These are phyloP conservation scores for Parotocinclus haroldoi DNA, from an alignment of 2,797 vertebrate species.

Conservation along the genomic window DNA sequence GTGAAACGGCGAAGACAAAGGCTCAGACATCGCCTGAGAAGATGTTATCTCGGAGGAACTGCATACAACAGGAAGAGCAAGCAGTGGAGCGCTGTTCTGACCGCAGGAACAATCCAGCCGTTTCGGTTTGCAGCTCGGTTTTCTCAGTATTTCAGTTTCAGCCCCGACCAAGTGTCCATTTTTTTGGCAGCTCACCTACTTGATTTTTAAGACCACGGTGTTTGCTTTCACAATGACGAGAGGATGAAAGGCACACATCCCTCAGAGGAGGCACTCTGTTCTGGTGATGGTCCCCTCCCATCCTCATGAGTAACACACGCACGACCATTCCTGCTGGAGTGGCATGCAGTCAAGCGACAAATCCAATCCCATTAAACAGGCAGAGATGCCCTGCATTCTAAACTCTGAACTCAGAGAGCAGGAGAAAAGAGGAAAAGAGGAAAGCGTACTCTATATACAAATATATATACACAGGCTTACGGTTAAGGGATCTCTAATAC, in stretches of 20 bases:
- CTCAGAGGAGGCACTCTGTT: background rate
- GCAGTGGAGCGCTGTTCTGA: too few species aligned
- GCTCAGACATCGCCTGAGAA: too few species aligned
- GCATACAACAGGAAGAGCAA: too few species aligned
- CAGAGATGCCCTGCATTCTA: slow-evolving; percentile 9
- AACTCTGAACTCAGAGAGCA: slow-evolving; percentile 13
- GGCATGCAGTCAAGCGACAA: slow-evolving; percentile 29
- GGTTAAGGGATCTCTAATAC: too few species aligned
- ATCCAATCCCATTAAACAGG: slow-evolving; percentile 22
- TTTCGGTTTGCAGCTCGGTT: too few species aligned
- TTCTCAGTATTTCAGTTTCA: too few species aligned
- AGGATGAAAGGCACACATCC: background rate
- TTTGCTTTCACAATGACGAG: background rate
- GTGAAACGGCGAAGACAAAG: too few species aligned
- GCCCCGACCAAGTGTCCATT: too few species aligned
- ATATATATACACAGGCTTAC: too few species aligned
- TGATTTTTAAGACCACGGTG: background rate
- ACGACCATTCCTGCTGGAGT: slow-evolving; percentile 22
- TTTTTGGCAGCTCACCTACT: background rate
- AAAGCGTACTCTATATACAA: too few species aligned
- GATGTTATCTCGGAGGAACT: too few species aligned
- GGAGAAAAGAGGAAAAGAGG: slow-evolving; percentile 1
- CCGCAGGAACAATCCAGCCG: too few species aligned
- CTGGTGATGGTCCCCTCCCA: slow-evolving; percentile 1
- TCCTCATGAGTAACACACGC: slow-evolving; percentile 4